Base-by-base conservation (phyloP, 1,140 invertebrate genomes). In the Aphaenogaster ashmeadi region DNA sequence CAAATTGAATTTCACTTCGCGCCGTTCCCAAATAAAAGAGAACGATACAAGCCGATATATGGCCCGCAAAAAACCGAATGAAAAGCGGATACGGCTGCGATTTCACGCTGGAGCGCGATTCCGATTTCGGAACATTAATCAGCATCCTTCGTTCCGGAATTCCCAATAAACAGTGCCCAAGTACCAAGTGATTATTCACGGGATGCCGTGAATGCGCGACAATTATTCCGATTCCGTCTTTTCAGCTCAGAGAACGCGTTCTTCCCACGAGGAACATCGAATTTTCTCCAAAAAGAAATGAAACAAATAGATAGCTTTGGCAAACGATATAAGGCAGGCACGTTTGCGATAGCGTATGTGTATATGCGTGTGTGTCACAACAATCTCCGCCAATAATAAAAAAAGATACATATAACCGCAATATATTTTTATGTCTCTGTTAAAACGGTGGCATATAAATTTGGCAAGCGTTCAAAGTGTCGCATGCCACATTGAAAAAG, bases 1-100 rank as follows among this genome's bases (percentile, higher is more conserved):
- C 80, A 84, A 84, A 84, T 84, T 84, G 80, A 84, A 84, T 84
- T 81, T 84, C 69, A 62, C 80, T 74, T 84, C 80, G 69, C 41
- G 56, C 66, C 69, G 69, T 60, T 72, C 33, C 54, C 69, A 75
- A 84, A 84, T 84, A 84, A 84, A 84, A 84, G 69, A 84, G 69
- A 84, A 33, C 67, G 67, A 74, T 47, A n/a, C 38, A 36, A 60
- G 44, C 62, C 79, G 79, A 84, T 72, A 60, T 84, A 74, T 74
- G 69, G 44, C 41, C 33, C 9, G 77, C 75, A 80, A 87, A 60
- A 86, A 80, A 58, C 13, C 72, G 50, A 87, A 81, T 67, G 47
- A 87, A 87, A 80, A 69, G 50, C 75, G 62, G 50, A 80, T 60
- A 80, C 54, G 47, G 54, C 64, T 52, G 47, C 85, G 62, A 80